Base-by-base conservation (phyloP, 2,797 vertebrate genomes). In the Peromyscus attwateri region DNA sequence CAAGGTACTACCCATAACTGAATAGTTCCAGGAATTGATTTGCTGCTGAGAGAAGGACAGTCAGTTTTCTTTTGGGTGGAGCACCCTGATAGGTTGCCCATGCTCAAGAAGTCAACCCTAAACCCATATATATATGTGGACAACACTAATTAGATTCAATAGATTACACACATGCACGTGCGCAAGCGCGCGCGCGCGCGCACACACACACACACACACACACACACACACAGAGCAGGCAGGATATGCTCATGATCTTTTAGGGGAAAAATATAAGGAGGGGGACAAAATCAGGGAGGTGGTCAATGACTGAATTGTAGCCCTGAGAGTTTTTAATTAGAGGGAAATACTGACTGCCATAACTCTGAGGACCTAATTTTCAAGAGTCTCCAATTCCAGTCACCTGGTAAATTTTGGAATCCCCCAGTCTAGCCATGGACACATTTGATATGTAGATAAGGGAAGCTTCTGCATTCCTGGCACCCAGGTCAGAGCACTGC, bases 191-290 rank as follows among this genome's bases (percentile, higher is more conserved):
- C n/a, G n/a, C n/a, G n/a, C n/a, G n/a, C n/a, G n/a, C n/a, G n/a
- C 11, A 57, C 52, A n/a, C 21, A 57, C 21, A 40, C 12, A 60
- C n/a, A 62, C 43, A 76, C 13, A 76, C 40, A 40, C 70, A 40
- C 23, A 49, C 27, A n/a, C 34, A 46, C 27, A 46, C 4, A 34
- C 88, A 25, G 8, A 80, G 3, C 9, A 55, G 21, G 21, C 23
- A 76, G 46, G 2, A 31, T 40, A 68, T 12, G 1, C 29, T 5
- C 1, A 0, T 0, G 19, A 0, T 12, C 1, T 17, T 23, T 34
- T 31, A 19, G 31, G 71, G 46, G 12, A 62, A 49, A 92, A n/a
- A 40, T 34, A 12, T 14, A 21, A 70, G 23, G 12, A 46, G 7
- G 0, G 17, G 4, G 19, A 13, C 9, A 31, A 80, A 66, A 89